These are phyloP conservation scores for Zygogramma bicolorata DNA, from an alignment of 2,888 invertebrate species.

Conservation along the genomic window DNA sequence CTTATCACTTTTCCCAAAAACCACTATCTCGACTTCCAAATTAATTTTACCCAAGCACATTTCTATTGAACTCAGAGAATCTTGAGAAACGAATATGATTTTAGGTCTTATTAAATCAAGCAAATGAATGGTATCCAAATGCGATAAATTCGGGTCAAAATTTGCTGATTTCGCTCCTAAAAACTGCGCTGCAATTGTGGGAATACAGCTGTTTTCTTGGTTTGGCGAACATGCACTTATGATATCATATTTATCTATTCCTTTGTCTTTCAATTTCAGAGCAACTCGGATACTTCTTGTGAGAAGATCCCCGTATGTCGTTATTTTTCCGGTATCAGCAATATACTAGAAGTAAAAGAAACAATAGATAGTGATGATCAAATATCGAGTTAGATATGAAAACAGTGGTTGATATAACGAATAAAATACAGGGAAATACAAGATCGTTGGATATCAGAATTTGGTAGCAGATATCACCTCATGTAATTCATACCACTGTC, in stretches of 20 bases:
- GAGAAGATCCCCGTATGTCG: conserved; percentile 33
- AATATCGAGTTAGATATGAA: no score
- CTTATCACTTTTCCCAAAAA: conserved; percentile 49
- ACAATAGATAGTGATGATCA: no score
- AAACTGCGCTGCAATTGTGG: conserved; percentile 67
- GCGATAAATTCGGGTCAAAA: conserved; percentile 44
- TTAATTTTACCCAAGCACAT: conserved; percentile 38
- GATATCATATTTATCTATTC: conserved; percentile 34
- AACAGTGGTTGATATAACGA: no score
- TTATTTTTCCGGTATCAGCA: conserved; percentile 31
- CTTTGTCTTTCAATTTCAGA: conserved; percentile 28
- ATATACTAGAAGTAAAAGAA: conserved; percentile 30
- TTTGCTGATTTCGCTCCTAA: conserved; percentile 61
- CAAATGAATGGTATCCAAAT: conserved; percentile 27
- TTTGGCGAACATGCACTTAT: conserved; percentile 34
- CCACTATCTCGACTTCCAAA: conserved; percentile 47
- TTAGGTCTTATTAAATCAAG: conserved; percentile 38
- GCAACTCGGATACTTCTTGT: conserved; percentile 35
- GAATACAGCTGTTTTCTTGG: conserved; percentile 54
- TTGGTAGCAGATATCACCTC: no score
- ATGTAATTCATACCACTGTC: no score
- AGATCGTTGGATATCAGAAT: no score
- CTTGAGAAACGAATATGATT: no score
- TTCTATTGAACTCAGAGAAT: conserved; percentile 35
- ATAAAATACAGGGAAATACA: no score